phyloP scores from a whole-genome alignment of 2,113 vertebrate species.

The Rhipidura dahli region DNA sequence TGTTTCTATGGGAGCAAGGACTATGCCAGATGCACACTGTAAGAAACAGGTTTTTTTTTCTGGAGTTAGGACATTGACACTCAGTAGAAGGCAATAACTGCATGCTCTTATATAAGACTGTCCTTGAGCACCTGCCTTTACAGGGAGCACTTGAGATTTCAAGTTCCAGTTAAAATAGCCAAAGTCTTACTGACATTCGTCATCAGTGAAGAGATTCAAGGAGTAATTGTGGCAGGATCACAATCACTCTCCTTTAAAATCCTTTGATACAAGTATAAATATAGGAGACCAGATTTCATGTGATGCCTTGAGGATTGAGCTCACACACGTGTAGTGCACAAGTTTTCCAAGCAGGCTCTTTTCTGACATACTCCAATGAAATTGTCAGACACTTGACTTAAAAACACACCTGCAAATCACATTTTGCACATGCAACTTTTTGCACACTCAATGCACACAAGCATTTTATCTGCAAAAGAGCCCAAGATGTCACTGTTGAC shows the following conservation, averaged over 20 bases:
- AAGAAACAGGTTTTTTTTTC: not conserved
- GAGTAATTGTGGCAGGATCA: not conserved
- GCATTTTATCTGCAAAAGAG: not conserved
- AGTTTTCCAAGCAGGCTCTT: not conserved
- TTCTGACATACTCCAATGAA: not conserved
- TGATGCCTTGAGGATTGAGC: not conserved
- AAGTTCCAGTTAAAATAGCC: not conserved
- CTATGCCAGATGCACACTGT: not conserved
- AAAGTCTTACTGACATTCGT: not conserved
- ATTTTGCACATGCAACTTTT: not conserved
- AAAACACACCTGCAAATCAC: not conserved
- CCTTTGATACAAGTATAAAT: not conserved
- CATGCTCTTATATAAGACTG: not conserved
- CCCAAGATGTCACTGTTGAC: not conserved
- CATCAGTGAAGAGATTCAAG: not conserved
- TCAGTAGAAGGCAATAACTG: not conserved
- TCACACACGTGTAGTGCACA: not conserved
- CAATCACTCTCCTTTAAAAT: not conserved
- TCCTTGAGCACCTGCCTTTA: not conserved
- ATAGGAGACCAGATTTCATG: not conserved
- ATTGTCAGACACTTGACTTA: not conserved
- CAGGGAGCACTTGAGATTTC: not conserved
- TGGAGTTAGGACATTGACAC: not conserved
- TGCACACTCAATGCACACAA: not conserved
- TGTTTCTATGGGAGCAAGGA: not conserved